Base-by-base conservation (phyloP, 2,888 invertebrate genomes). In the Asteroscopus sphinx region DNA sequence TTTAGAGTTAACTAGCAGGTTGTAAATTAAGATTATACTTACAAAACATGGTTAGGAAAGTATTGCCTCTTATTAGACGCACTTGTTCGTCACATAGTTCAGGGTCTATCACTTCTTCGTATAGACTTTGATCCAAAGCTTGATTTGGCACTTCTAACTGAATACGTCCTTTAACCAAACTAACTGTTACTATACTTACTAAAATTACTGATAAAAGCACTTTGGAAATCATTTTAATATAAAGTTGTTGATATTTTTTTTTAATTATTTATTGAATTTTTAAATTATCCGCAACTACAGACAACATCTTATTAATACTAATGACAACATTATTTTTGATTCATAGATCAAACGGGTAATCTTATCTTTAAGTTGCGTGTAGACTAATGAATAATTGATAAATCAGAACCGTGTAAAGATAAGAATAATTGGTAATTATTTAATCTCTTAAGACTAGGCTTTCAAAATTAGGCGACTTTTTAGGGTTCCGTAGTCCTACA, bases 11-110 rank as follows among this genome's bases (percentile, higher is more conserved):
- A 6, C 13, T 32, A 16, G 17, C 4, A 5, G 2, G 11, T 15
- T 25, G 11, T 28, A 12, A 7, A 13, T 17, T 3, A 35, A 37
- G 44, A 40, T 11, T 3, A 48, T 72, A 87, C 90, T 90, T 78
- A 90, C 90, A 90, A 61, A 59, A 69, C 21, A 72, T 52, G 3
- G 69, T 44, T 3, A 88, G 56, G 0, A 60, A 1, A 2, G 63
- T 21, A 54, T 79, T 75, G 3, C 26, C 55, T 6, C 67, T 39
- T 44, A 90, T 76, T 41, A 79, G 76, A 3, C 25, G n/a, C 11
- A 90, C 65, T 76, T 91, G 89, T 36, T 73, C 62, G n/a, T 62
- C 42, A 76, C 91, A 91, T 60, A 82, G 53, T 52, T 86, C 80
- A 12, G 76, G 26, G 64, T 91, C 79, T 41, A 91, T 71, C 5